phyloP scores from a whole-genome alignment of 2,113 vertebrate species.

The Prinia subflava region DNA sequence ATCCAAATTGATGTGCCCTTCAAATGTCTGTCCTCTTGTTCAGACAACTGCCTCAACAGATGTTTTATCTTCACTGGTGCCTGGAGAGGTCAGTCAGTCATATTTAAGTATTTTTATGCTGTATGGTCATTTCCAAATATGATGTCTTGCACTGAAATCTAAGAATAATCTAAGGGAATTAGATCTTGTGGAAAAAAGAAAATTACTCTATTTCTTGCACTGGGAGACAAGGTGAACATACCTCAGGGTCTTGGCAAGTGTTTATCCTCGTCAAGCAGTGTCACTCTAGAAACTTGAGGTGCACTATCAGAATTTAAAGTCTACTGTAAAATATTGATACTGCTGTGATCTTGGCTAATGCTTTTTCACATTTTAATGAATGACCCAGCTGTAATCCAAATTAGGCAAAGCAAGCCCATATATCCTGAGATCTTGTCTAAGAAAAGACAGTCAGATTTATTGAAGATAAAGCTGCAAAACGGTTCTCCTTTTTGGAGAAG shows the following conservation, averaged over 20 bases:
- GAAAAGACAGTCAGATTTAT: not conserved
- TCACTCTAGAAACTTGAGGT: not conserved
- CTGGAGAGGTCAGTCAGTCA: not conserved
- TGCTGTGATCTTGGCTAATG: not conserved
- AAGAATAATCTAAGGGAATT: not conserved
- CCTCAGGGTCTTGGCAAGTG: not conserved
- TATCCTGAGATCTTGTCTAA: not conserved
- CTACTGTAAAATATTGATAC: not conserved
- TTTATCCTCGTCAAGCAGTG: not conserved
- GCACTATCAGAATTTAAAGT: not conserved
- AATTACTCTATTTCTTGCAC: not conserved
- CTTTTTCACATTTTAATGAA: not conserved
- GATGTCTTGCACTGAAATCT: not conserved
- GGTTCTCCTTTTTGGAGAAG: not conserved
- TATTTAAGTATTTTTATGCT: not conserved
- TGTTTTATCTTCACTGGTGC: not conserved
- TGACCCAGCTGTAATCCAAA: not conserved
- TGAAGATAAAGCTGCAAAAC: not conserved
- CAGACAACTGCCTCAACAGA: not conserved
- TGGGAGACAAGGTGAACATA: not conserved
- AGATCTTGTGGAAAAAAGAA: not conserved
- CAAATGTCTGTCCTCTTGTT: not conserved
- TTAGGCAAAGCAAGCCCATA: not conserved
- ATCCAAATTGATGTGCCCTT: accelerated
- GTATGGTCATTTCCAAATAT: not conserved